Conservation (phyloP, 2,797 vertebrate genomes). For the Australoheros facetus region DNA sequence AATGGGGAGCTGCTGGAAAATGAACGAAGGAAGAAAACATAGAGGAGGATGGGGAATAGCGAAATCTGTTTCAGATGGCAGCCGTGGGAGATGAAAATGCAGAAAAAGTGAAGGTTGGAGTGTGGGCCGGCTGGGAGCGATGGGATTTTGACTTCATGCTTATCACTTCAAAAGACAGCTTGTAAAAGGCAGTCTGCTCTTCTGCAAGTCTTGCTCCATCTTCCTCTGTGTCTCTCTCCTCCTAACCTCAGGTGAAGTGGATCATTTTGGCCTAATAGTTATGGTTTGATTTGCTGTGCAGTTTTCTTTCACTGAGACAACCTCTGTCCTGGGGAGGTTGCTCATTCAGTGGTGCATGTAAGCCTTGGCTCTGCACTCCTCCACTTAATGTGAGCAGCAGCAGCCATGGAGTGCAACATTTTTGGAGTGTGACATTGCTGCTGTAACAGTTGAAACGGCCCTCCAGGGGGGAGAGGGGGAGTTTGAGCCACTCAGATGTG, state of each 20-base stretch:
- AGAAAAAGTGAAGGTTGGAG: constrained; percentile 24
- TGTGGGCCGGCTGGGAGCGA: constrained; percentile 37
- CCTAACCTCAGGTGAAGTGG: constrained; percentile 50
- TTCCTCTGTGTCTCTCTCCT: constrained; percentile 30
- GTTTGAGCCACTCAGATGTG: background rate
- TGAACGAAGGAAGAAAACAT: background rate
- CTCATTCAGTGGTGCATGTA: constrained; percentile 18
- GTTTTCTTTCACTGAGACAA: constrained; percentile 42
- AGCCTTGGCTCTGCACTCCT: constrained; percentile 7
- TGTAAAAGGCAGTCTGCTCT: constrained; percentile 31
- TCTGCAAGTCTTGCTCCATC: constrained; percentile 28
- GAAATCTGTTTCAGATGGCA: constrained; percentile 30
- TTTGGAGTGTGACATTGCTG: constrained; percentile 28
- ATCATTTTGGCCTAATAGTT: constrained; percentile 55
- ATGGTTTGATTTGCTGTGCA: constrained; percentile 44
- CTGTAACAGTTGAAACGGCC: constrained; percentile 10
- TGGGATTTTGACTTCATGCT: constrained; percentile 48
- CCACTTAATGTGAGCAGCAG: constrained; percentile 19
- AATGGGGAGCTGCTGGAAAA: constrained; percentile 23
- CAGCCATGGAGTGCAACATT: background rate
- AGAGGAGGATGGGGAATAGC: constrained; percentile 1
- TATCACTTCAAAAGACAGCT: constrained; percentile 51
- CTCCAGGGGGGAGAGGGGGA: background rate
- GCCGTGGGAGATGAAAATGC: constrained; percentile 23
- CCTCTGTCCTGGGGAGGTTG: constrained; percentile 27